Conservation (phyloP, 2,888 invertebrate genomes). For the Anaspis maculata region DNA sequence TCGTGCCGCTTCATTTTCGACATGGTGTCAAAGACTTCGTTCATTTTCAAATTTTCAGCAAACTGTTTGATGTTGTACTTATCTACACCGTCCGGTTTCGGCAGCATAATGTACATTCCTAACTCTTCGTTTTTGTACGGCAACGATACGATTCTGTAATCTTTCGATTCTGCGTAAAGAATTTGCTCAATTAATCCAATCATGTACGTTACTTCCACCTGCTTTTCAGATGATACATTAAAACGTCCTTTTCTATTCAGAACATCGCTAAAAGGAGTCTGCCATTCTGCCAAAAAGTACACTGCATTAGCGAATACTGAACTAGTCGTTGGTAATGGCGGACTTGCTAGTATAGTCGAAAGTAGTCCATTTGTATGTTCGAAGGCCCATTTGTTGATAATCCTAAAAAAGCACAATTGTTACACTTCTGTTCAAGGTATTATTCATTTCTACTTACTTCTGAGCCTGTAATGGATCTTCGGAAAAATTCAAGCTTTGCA, state of each 20-base stretch:
- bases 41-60: slow-evolving; percentile 19
- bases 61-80: slow-evolving; percentile 32
- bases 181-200: slow-evolving; percentile 29
- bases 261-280: slow-evolving; percentile 38
- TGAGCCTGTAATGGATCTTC: neutral
- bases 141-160: slow-evolving; percentile 38
- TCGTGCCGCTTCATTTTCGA: slow-evolving; percentile 19
- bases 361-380: slow-evolving; percentile 38
- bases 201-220: slow-evolving; percentile 31
- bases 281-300: slow-evolving; percentile 44
- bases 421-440: neutral
- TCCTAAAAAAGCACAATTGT: slow-evolving; percentile 7
- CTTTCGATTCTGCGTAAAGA: slow-evolving; percentile 33
- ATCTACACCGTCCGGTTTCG: slow-evolving; percentile 27
- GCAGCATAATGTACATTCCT: slow-evolving; percentile 43
- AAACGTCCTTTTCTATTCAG: slow-evolving; percentile 33
- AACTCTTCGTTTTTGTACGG: slow-evolving; percentile 41
- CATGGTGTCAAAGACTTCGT: slow-evolving; percentile 26
- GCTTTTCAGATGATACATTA: slow-evolving; percentile 18
- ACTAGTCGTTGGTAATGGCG: slow-evolving; percentile 31
- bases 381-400: slow-evolving; percentile 35
- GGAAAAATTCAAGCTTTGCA: slow-evolving; percentile 28
- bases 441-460: slow-evolving; percentile 1
- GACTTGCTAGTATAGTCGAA: slow-evolving; percentile 29
- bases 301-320: slow-evolving; percentile 41